Conservation (phyloP, 2,113 vertebrate species). For the Rousettus leschenaultii region DNA sequence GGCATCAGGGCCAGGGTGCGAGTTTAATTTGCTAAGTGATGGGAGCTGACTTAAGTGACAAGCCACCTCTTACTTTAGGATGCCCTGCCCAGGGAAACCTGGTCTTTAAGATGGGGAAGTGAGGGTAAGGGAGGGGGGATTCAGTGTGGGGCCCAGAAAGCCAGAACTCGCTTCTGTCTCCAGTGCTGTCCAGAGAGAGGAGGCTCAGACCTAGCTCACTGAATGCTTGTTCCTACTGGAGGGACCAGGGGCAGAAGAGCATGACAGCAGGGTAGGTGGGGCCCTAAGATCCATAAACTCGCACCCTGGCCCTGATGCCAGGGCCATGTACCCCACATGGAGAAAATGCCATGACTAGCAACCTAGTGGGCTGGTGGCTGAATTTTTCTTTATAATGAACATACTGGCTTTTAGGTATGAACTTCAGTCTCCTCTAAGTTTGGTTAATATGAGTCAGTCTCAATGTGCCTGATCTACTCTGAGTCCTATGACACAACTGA, state of each 20-base stretch:
- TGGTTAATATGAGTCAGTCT: not conserved
- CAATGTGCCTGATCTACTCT: not conserved
- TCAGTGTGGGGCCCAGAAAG: no score
- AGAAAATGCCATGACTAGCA: not conserved
- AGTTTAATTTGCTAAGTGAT: not conserved
- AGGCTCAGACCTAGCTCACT: not conserved
- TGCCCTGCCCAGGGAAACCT: not conserved
- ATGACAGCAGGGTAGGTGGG: not conserved
- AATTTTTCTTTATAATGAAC: not conserved
- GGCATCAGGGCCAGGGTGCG: not conserved
- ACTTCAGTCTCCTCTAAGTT: not conserved
- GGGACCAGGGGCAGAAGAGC: not conserved
- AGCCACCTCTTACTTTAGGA: not conserved
- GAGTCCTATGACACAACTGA: not conserved
- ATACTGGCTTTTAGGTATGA: not conserved
- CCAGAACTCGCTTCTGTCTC: not conserved
- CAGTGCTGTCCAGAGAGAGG: fast-evolving
- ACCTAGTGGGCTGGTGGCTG: not conserved
- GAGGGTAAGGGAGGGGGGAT: not conserved
- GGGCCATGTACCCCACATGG: not conserved
- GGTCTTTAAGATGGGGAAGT: not conserved
- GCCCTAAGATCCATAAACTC: not conserved
- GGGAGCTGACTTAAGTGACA: not conserved
- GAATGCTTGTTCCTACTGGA: not conserved
- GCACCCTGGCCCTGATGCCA: not conserved